Conservation (phyloP, 2,797 vertebrate species). For the Delichon dasypus region DNA sequence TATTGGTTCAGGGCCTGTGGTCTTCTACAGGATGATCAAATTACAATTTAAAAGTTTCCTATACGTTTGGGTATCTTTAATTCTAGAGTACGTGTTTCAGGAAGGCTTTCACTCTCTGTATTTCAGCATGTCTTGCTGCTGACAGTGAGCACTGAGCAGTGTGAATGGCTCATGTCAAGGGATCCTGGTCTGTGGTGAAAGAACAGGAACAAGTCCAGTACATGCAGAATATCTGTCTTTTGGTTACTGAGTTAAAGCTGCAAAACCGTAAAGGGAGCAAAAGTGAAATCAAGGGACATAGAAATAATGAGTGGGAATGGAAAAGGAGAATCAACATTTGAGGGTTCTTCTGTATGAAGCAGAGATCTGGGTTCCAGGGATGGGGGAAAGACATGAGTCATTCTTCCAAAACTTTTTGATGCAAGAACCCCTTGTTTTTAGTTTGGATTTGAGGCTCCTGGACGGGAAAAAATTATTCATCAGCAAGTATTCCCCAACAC, state of each 20-base stretch:
- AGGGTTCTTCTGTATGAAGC: background rate
- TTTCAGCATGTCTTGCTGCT: constrained; percentile 24
- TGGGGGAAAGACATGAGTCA: background rate
- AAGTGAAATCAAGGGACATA: constrained; percentile 39
- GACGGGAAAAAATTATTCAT: background rate
- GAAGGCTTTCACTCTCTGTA: background rate
- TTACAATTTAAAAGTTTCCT: constrained; percentile 28
- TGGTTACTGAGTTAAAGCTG: constrained; percentile 62
- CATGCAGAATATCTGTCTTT: constrained; percentile 53
- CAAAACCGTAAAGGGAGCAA: constrained; percentile 56
- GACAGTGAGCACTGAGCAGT: constrained; percentile 34
- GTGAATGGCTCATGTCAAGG: constrained; percentile 42
- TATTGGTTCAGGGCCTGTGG: constrained; percentile 42
- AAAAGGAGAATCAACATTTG: background rate
- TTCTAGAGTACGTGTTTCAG: constrained; percentile 24
- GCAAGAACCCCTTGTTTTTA: background rate
- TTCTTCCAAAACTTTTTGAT: background rate
- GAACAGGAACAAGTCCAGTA: constrained; percentile 50
- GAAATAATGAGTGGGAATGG: constrained; percentile 17
- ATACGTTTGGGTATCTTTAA: constrained; percentile 28
- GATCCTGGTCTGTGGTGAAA: constrained; percentile 53
- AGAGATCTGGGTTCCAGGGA: background rate
- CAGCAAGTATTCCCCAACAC: background rate
- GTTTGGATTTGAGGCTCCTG: background rate
- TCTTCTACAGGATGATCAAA: constrained; percentile 33